Base-by-base conservation (phyloP, 2,888 invertebrate species). In the Candidula unifasciata region DNA sequence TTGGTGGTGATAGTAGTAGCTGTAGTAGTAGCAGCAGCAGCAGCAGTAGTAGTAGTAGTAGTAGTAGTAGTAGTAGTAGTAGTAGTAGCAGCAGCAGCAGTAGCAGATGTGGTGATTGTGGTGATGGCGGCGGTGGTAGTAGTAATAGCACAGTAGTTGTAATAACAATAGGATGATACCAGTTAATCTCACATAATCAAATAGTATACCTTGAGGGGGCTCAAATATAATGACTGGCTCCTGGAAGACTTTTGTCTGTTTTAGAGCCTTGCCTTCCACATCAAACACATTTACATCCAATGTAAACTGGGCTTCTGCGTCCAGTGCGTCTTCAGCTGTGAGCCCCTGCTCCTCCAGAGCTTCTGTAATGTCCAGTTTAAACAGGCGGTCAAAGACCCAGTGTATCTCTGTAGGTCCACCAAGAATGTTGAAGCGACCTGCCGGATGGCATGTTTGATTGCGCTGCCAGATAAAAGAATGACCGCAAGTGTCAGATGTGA, bases 301-400 rank as follows among this genome's bases (percentile, higher is more conserved):
- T 8, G 24, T 27, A 76, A 87, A 88, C 10, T 80, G 83, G 44
- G 82, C 80, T 27, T 86, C 82, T 2, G 84, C 85, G 68, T 86
- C 73, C 52, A 87, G 86, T 0, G 86, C 85, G 57, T 84, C 86
- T 52, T 86, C 87, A 18, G 86, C 79, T 8, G 57, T 27, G 30
- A 88, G 77, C 16, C 80, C 76, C 3, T 80, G 69, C 6, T 86
- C 54, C 13, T 86, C 44, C 18, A 88, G 78, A 8, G 83, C 86
- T 18, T 74, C 24, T 6, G 88, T 88, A 80, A 88, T 86, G 79
- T 88, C 88, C 33, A 81, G 76, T 71, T 85, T 88, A 84, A 37
- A 88, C 52, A 83, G 69, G 6, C 87, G 85, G 81, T 88, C 87
- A 73, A 87, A 88, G 24, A 85, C 64, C 88, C 88, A 88, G 6